phyloP scores from a whole-genome alignment of 2,888 invertebrate species.

The Apoderus coryli region DNA sequence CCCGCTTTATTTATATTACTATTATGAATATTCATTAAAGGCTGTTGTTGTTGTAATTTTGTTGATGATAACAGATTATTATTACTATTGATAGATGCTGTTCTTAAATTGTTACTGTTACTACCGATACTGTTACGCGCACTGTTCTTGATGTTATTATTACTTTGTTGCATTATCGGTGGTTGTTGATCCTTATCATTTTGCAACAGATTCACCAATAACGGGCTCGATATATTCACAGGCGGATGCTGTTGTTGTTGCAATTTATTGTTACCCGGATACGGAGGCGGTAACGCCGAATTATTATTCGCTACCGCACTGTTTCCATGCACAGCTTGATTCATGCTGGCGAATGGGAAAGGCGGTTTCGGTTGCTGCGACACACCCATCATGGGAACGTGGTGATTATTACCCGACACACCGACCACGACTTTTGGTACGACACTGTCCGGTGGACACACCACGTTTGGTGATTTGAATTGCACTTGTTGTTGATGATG shows the following conservation, averaged over 20 bases:
- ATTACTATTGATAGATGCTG: conserved; percentile 3
- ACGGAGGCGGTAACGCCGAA: conserved; percentile 19
- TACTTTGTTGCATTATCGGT: too few relatives aligned
- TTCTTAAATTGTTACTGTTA: conserved; percentile 3
- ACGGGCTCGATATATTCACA: conserved; percentile 73
- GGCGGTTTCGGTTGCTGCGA: conserved; percentile 27
- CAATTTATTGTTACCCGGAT: too few relatives aligned
- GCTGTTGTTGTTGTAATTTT: too few relatives aligned
- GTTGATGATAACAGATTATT: too few relatives aligned
- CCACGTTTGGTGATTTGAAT: conserved; percentile 66
- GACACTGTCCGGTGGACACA: conserved; percentile 60
- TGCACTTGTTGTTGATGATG: too few relatives aligned
- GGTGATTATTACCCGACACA: not conserved
- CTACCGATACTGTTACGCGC: conserved; percentile 4
- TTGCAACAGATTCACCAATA: conserved; percentile 82
- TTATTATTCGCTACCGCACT: conserved; percentile 23
- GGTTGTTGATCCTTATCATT: conserved; percentile 67
- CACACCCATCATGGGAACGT: conserved; percentile 12
- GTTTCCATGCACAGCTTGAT: conserved; percentile 58
- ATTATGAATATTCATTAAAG: too few relatives aligned
- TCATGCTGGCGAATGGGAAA: conserved; percentile 86
- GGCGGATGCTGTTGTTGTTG: conserved; percentile 29
- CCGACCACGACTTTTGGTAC: conserved; percentile 27
- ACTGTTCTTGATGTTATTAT: too few relatives aligned
- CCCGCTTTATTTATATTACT: too few relatives aligned